A percentile compares a stretch with the other conserved stretches of the same genome.
Conservation (phyloP, 1,140 invertebrate species). For the Drosophila athabasca region DNA sequence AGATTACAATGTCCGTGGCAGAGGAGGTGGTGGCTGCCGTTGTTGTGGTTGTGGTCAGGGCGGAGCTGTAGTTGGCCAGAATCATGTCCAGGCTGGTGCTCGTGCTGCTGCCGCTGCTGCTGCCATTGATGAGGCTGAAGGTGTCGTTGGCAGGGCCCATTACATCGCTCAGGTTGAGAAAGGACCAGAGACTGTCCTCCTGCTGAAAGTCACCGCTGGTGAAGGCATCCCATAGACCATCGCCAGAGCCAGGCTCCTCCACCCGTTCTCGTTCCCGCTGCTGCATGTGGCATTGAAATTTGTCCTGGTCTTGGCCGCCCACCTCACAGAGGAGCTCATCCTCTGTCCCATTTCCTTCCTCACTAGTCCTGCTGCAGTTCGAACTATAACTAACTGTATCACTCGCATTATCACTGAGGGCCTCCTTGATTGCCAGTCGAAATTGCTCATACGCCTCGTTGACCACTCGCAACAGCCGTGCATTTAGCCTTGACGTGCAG, state of each 20-base stretch:
- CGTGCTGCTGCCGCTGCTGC: conserved; percentile 19
- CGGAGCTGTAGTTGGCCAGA: conserved; percentile 63
- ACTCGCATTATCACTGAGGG: conserved; percentile 73
- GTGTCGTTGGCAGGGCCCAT: conserved; percentile 27
- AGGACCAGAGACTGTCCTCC: conserved; percentile 54
- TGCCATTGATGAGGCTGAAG: conserved; percentile 43
- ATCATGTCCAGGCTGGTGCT: conserved; percentile 60
- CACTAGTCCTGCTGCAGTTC: conserved; percentile 32
- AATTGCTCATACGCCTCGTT: conserved; percentile 73
- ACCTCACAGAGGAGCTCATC: conserved; percentile 37
- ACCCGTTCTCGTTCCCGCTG: conserved; percentile 14
- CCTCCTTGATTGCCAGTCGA: conserved; percentile 66
- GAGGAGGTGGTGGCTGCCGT: conserved; percentile 19
- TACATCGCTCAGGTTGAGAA: conserved; percentile 59
- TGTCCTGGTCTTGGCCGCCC: neutral
- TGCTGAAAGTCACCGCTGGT: conserved; percentile 42
- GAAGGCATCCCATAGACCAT: conserved; percentile 21
- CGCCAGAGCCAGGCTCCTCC: conserved; percentile 3
- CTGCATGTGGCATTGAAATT: conserved; percentile 57
- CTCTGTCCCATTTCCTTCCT: neutral
- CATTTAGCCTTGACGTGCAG: conserved; percentile 55
- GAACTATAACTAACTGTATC: conserved; percentile 67
- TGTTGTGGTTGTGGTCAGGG: conserved; percentile 37
- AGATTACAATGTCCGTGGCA: conserved; percentile 45
- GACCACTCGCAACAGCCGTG: conserved; percentile 55